A percentile compares a stretch with the other conserved stretches of the same genome.
Conservation (phyloP, 2,797 vertebrate species). For the Chrysocyon brachyurus region DNA sequence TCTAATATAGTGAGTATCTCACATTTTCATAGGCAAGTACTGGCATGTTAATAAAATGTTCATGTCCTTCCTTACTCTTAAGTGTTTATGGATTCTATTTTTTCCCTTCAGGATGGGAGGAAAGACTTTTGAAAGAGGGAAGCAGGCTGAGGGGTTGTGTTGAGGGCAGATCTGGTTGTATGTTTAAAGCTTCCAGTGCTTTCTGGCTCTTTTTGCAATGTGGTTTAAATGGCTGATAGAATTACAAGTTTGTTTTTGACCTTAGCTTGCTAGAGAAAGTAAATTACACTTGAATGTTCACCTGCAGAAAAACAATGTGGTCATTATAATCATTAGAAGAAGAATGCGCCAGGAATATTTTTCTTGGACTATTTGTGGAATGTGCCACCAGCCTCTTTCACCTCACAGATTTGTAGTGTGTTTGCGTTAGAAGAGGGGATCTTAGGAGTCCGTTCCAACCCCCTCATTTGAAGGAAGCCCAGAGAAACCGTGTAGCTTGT, state of each 20-base stretch:
- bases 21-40: not conserved
- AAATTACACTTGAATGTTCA: not conserved
- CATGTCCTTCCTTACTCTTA: not conserved
- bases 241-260: conserved; percentile 58
- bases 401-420: not conserved
- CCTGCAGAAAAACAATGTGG: not conserved
- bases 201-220: not conserved
- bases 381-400: not conserved
- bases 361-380: conserved; percentile 42
- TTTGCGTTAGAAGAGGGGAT: not conserved
- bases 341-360: not conserved
- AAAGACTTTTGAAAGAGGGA: not conserved
- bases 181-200: not conserved
- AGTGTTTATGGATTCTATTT: not conserved
- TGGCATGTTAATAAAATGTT: not conserved
- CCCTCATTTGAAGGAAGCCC: conserved; percentile 1
- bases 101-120: not conserved
- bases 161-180: not conserved
- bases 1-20: not conserved
- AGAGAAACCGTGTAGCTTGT: not conserved
- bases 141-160: not conserved
- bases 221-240: conserved; percentile 10
- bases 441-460: not conserved
- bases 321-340: conserved; percentile 29
- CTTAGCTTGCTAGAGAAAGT: conserved; percentile 55